These are phyloP conservation scores for Zoanthus solanderi DNA, from an alignment of 92 coral and sea anemone species.

Conservation along the genomic window DNA sequence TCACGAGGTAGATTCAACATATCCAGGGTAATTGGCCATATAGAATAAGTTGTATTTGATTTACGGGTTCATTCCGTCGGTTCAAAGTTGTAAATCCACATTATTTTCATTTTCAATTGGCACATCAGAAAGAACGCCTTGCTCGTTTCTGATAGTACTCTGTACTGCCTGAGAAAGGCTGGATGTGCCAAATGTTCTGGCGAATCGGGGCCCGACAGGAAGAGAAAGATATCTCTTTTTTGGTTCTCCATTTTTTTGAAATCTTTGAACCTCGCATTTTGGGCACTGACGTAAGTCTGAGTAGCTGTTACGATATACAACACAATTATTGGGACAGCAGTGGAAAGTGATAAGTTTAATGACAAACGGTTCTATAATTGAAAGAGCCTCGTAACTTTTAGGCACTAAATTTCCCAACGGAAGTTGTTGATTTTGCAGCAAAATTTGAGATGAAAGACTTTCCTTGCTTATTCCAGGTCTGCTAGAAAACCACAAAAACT, in stretches of 20 bases:
- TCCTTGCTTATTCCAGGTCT: conserved; percentile 56
- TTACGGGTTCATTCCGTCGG: conserved; percentile 43
- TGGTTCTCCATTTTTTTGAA: conserved; percentile 17
- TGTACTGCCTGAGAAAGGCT: not conserved
- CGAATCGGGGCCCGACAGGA: conserved; percentile 8
- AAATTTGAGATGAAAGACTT: conserved; percentile 45
- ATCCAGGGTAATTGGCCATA: conserved; percentile 52
- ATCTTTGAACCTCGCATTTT: not conserved
- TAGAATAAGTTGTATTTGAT: conserved; percentile 51
- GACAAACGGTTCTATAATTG: conserved; percentile 49
- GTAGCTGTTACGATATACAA: conserved; percentile 36
- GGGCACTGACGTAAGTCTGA: not conserved
- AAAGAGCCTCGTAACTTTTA: conserved; percentile 48
- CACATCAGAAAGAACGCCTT: not conserved
- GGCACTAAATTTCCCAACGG: conserved; percentile 40
- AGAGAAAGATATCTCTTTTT: not conserved
- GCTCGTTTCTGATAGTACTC: not conserved
- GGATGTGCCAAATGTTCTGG: not conserved
- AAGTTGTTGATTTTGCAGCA: conserved; percentile 42
- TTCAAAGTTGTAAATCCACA: conserved; percentile 12
- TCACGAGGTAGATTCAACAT: conserved; percentile 51
- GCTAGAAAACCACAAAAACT: conserved; percentile 60
- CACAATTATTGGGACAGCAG: conserved; percentile 52
- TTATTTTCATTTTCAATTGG: not conserved
- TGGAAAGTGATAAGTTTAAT: conserved; percentile 24